Base-by-base conservation (phyloP, 2,113 vertebrate genomes). In the Melanocharis versteri region DNA sequence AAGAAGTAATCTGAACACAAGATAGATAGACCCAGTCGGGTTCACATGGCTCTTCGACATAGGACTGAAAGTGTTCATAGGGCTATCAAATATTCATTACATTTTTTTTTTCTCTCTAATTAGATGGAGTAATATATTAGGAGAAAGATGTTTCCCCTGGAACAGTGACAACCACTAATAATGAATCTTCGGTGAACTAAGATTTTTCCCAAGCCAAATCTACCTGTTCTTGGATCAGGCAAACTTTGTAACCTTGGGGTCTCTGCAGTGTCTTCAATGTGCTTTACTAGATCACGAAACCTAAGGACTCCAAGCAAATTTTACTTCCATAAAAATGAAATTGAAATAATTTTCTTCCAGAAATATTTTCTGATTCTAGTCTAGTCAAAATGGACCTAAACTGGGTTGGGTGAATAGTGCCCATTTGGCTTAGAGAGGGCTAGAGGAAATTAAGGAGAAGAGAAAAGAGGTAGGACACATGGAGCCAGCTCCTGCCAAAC, bases 11-110 rank as follows among this genome's bases (percentile, higher is more conserved):
- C 42, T 4, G 11, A 83, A n/a, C 18, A 47, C 30, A 60, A 50
- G 27, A 23, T 6, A 66, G 28, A 20, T 13, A 54, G 51, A 56
- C 3, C 2, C 1, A 2, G 6, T 0, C 61, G 44, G 15, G 22
- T 79, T 56, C 54, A 58, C 30, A 9, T 2, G 2, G 2, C 47
- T 79, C 68, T 72, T 77, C 18, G 10, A 7, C 11, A 24, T 7
- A 31, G 31, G 31, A 79, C 23, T 72, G 21, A 42, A 78, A 66
- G 7, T 53, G 26, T 72, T 85, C 24, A 39, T 3, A 27, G 19
- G 13, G 17, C 54, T 62, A 33, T 17, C 45, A 87, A 73, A 66
- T 60, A 69, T 31, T 11, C 11, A 42, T 54, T 23, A 7, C 21
- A 23, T 35, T 42, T 24, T 24, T n/a, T 75, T 58, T 61, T 48